Evolutionary conservation across 2,888 invertebrate genomes (phyloP), one percentile per base, ranked within the genome.

Genomic region (Protophormia terraenovae): DNA sequence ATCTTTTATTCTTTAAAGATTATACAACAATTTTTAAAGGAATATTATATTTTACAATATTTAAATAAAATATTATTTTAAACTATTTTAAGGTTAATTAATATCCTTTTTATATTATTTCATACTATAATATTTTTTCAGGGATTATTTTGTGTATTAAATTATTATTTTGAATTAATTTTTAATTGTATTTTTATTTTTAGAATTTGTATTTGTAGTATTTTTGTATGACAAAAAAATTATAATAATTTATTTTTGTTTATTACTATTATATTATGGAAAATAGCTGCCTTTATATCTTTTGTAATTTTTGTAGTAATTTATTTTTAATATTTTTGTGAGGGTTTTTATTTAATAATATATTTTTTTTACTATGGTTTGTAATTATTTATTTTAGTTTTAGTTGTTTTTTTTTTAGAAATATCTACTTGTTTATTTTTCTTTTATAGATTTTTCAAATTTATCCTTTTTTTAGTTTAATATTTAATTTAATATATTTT

Each of bases 261-360:
- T n/a, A n/a, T n/a, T n/a, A n/a, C n/a, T n/a, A n/a, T n/a, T n/a
- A n/a, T n/a, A n/a, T n/a, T n/a, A n/a, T 72, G 24, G 47, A 75
- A 82, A 85, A 85, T 85, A 85, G 85, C 85, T 85, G 89, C 88
- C 89, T 84, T 78, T 12, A 78, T 77, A 50, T 62, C 45, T 66
- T 66, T 29, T 87, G 69, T 75, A 60, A 38, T 32, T 79, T 79
- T 79, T 53, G 22, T 64, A 32, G 50, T 62, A 29, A 64, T 64
- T 72, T 53, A 55, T 72, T 19, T 29, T 62, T 12, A 45, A 80
- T 58, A 47, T 86, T 87, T 64, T 29, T 82, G 47, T 80, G 47
- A 35, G 81, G 55, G 24, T 82, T 45, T 60, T 72, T 27, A 27
- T 62, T 58, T 67, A 24, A 47, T 76, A 38, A 7, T 53, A 22